These are phyloP conservation scores for Diplodus puntazzo DNA, from an alignment of 2,797 vertebrate genomes.

Conservation along the genomic window DNA sequence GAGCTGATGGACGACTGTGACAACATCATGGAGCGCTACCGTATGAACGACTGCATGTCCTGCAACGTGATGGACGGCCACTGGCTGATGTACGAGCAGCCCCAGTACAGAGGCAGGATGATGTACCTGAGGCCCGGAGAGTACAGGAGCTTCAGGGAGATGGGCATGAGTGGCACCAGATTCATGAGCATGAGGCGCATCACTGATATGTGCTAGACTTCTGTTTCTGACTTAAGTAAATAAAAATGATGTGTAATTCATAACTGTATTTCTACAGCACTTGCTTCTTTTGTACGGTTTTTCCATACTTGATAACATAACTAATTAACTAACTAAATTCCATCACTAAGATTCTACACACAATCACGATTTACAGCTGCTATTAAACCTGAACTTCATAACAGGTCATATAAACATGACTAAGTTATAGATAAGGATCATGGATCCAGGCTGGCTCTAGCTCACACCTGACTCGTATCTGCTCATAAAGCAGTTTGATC, in stretches of 20 bases:
- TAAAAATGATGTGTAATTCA: constrained; percentile 65
- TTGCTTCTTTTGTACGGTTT: constrained; percentile 16
- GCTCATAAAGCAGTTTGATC: no score
- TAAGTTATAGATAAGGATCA: no score
- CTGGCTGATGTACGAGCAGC: constrained; percentile 81
- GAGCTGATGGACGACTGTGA: constrained; percentile 85
- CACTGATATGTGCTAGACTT: constrained; percentile 81
- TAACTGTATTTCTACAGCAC: constrained; percentile 19
- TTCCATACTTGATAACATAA: not conserved
- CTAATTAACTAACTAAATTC: not conserved
- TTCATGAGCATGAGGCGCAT: constrained; percentile 77
- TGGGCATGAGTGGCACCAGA: no score
- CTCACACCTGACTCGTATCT: no score
- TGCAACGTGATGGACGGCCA: constrained; percentile 84
- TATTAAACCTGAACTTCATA: not conserved
- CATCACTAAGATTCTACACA: not conserved
- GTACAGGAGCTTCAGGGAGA: no score
- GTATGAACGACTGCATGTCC: constrained; percentile 81
- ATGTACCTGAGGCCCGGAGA: no score
- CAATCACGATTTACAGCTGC: not conserved
- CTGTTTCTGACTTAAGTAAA: constrained; percentile 64
- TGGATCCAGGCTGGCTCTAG: no score
- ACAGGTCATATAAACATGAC: not conserved
- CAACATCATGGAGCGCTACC: constrained; percentile 79
- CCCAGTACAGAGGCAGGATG: no score